These are phyloP conservation scores for Ryuthela nishihirai DNA, from an alignment of 2,888 invertebrate species.

Conservation along the genomic window DNA sequence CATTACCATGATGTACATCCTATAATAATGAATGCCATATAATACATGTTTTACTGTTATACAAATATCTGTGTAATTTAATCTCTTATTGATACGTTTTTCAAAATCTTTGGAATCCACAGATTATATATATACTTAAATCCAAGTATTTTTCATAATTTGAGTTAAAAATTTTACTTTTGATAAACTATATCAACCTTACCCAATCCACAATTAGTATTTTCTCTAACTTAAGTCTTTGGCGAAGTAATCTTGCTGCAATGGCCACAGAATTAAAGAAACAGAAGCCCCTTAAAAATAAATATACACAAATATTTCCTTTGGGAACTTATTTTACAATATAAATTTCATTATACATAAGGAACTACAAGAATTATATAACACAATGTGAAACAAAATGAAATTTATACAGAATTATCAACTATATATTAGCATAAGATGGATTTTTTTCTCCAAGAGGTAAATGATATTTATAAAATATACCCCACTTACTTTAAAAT, in stretches of 20 bases:
- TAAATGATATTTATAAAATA: no score
- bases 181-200: no score
- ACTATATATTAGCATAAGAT: no score
- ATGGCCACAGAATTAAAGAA: conserved; percentile 98
- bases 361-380: no score
- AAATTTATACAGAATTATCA: no score
- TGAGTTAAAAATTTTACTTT: no score
- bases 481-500: no score
- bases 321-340: no score
- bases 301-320: conserved; percentile 1
- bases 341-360: no score
- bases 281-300: conserved; percentile 75
- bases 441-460: no score
- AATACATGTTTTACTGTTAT: no score
- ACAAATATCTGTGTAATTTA: not conserved
- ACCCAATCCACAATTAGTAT: conserved; percentile 97
- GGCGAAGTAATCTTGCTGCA: conserved; percentile 82
- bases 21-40: conserved; percentile 46
- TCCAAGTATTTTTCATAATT: no score
- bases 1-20: conserved; percentile 98
- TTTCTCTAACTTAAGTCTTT: conserved; percentile 74
- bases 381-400: not conserved
- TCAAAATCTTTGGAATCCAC: not conserved
- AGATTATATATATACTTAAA: not conserved
- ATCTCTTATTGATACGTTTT: not conserved